These are phyloP conservation scores for Poeciliopsis retropinna DNA, from an alignment of 2,113 vertebrate genomes.

Conservation along the genomic window DNA sequence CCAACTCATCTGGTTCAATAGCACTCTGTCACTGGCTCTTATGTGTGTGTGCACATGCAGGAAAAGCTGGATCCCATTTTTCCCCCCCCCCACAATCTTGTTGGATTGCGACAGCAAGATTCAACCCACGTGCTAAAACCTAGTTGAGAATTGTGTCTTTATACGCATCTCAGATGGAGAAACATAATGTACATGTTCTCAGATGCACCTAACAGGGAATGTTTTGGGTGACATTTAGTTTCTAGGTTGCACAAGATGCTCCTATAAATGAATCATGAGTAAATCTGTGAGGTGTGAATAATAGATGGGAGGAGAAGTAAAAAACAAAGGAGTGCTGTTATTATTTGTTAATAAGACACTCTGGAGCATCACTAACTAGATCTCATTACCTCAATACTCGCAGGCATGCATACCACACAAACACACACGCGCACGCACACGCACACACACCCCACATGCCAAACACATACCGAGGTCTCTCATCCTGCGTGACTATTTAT, in stretches of 20 bases:
- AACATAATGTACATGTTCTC: slow-evolving; percentile 18
- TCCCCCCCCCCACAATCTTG: not conserved
- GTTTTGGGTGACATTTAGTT: slow-evolving; percentile 79
- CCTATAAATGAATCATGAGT: slow-evolving; percentile 82
- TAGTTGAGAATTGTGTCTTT: not conserved
- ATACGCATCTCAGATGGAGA: slow-evolving; percentile 1
- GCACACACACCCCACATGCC: slow-evolving; percentile 40
- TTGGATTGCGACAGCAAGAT: slow-evolving; percentile 3
- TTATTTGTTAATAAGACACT: slow-evolving; percentile 85
- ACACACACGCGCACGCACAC: slow-evolving; percentile 10
- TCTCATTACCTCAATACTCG: slow-evolving; percentile 70
- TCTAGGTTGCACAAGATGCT: slow-evolving; percentile 81
- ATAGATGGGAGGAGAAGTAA: slow-evolving; percentile 79
- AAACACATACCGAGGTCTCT: slow-evolving; percentile 64
- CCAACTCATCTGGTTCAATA: slow-evolving; percentile 62
- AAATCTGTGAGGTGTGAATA: slow-evolving; percentile 83
- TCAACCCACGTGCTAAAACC: not conserved
- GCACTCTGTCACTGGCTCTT: slow-evolving; percentile 44
- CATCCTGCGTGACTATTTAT: slow-evolving; percentile 71
- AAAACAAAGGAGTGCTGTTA: slow-evolving; percentile 80
- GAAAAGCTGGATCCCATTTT: slow-evolving; percentile 1
- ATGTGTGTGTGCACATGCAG: slow-evolving; percentile 33
- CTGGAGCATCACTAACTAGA: slow-evolving; percentile 75
- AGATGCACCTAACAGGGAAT: slow-evolving; percentile 58
- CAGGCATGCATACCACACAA: slow-evolving; percentile 40